phyloP scores from a whole-genome alignment of 2,113 vertebrate genomes.

The Tachysurus vachellii region DNA sequence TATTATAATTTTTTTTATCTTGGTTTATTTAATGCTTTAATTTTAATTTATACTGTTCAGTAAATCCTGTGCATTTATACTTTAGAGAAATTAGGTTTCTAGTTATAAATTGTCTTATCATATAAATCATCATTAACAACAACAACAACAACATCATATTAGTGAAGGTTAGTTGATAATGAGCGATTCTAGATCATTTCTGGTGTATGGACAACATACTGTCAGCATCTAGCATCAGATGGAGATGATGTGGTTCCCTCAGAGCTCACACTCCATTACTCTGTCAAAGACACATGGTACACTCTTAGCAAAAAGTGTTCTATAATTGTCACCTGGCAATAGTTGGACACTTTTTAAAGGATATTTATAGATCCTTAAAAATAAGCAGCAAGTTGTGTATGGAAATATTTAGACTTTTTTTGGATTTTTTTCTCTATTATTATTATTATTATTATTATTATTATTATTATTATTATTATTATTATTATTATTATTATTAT shows the following conservation, averaged over 20 bases:
- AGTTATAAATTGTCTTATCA: neutral
- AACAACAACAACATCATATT: neutral
- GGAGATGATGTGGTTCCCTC: constrained; percentile 54
- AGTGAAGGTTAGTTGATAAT: neutral
- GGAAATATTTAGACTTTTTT: neutral
- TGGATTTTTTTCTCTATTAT: neutral
- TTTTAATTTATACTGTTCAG: neutral
- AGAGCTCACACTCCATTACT: constrained; percentile 75
- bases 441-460: neutral
- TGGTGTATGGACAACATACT: neutral
- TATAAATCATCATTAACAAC: neutral
- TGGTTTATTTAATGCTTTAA: neutral
- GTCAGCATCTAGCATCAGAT: constrained; percentile 60
- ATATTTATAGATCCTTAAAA: neutral
- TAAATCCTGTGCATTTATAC: neutral
- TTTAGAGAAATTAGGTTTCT: neutral
- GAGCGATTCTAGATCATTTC: neutral
- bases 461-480: neutral
- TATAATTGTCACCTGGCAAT: neutral
- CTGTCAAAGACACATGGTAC: constrained; percentile 87
- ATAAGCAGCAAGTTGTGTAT: neutral
- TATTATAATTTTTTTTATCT: neutral
- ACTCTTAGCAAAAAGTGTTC: neutral
- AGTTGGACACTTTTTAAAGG: neutral
- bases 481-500: neutral